Conservation (phyloP, 2,888 invertebrate genomes). For the Leptopilina drosophilae region DNA sequence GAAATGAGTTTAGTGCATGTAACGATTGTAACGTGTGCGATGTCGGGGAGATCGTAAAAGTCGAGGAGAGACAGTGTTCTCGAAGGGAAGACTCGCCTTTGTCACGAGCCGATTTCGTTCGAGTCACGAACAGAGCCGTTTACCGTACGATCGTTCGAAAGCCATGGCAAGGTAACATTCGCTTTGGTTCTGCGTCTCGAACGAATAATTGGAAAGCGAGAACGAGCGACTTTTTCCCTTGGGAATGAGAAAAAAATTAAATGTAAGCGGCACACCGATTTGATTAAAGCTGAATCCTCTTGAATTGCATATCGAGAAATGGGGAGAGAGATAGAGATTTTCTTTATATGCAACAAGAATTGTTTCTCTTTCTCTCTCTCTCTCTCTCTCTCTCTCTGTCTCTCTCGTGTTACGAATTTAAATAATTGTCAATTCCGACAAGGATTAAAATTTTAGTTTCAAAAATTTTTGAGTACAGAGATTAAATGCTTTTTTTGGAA, state of each 20-base stretch:
- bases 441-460: no score
- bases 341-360: not conserved
- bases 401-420: no score
- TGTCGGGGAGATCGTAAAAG: conserved; percentile 40
- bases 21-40: conserved; percentile 31
- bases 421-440: no score
- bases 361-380: no score
- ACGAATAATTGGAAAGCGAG: conserved; percentile 46
- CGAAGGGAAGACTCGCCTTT: conserved; percentile 42
- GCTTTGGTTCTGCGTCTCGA: conserved; percentile 42
- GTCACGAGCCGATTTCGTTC: conserved; percentile 46
- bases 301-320: conserved; percentile 13
- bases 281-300: conserved; percentile 29
- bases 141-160: conserved; percentile 34
- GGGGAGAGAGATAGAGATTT: not conserved
- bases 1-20: conserved; percentile 1
- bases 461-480: not conserved
- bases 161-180: conserved; percentile 34
- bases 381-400: no score
- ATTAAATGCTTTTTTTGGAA: conserved; percentile 42
- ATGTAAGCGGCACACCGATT: conserved; percentile 41
- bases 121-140: conserved; percentile 42
- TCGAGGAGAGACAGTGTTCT: conserved; percentile 40
- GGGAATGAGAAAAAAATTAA: conserved; percentile 38
- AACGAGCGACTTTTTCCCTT: conserved; percentile 33